Evolutionary conservation across 2,797 vertebrate species (phyloP).

Genomic region (Acipenser ruthenus): DNA sequence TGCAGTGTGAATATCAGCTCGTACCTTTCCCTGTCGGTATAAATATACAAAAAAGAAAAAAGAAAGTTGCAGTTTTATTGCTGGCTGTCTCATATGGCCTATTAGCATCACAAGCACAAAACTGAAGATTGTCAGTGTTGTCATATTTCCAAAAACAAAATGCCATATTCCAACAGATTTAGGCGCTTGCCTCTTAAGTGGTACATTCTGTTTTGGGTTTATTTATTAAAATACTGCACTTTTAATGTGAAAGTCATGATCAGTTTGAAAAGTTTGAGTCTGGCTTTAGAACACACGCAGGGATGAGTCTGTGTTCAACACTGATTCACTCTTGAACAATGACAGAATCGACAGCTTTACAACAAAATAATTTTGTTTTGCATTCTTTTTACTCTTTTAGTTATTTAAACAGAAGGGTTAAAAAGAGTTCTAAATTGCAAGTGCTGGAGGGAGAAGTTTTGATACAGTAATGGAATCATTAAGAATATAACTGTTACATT

Average conservation of each 20-base stretch:
- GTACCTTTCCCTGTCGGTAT: conserved; percentile 42
- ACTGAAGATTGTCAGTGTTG: conserved; percentile 59
- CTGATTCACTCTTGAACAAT: not conserved
- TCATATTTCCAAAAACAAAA: conserved; percentile 53
- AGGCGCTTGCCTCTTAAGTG: conserved; percentile 46
- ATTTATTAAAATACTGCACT: conserved; percentile 53
- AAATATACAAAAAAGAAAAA: conserved; percentile 16
- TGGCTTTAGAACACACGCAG: not conserved
- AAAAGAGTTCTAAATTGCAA: not conserved
- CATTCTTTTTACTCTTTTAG: not conserved
- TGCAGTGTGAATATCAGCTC: conserved; percentile 70
- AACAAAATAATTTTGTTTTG: not conserved
- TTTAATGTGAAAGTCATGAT: conserved; percentile 14
- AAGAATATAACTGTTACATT: not conserved
- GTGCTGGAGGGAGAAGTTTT: not conserved
- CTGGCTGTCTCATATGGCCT: conserved; percentile 68
- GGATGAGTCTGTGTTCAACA: not conserved
- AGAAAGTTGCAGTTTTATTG: conserved; percentile 41
- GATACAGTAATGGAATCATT: conserved; percentile 5
- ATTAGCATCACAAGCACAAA: conserved; percentile 73
- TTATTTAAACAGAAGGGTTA: not conserved
- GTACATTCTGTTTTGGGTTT: conserved; percentile 58
- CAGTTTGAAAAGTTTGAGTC: not conserved
- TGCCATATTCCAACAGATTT: conserved; percentile 50
- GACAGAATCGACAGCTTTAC: conserved; percentile 6